Evolutionary conservation across 2,113 vertebrate genomes (phyloP).

Genomic region (Sinocyclocheilus anophthalmus): DNA sequence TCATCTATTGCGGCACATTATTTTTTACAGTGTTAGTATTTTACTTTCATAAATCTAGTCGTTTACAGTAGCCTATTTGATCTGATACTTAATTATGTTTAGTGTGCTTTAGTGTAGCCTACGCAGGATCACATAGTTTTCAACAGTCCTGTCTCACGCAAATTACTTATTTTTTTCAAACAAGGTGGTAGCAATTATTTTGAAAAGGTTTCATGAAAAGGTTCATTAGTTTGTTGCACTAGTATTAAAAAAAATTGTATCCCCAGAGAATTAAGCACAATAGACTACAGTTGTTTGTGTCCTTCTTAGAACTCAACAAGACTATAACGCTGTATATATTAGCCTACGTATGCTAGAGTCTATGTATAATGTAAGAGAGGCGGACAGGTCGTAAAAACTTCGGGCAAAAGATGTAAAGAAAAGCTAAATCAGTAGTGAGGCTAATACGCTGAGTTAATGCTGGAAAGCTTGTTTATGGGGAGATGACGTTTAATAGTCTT

Average conservation of each 20-base stretch:
- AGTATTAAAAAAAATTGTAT: neutral
- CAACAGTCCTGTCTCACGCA: neutral
- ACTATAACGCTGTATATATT: neutral
- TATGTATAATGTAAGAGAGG: constrained; percentile 15
- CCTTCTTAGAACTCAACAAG: neutral
- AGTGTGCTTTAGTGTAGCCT: neutral
- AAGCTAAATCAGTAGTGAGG: constrained; percentile 15
- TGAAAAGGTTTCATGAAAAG: neutral
- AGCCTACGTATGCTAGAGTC: too few species aligned
- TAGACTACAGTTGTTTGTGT: neutral
- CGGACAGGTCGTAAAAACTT: constrained; percentile 41
- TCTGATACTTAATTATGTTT: neutral
- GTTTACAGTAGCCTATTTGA: neutral
- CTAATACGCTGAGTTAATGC: constrained; percentile 35
- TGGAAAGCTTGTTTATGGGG: constrained; percentile 46
- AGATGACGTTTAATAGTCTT: constrained; percentile 17
- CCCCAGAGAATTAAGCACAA: neutral
- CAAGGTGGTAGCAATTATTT: neutral
- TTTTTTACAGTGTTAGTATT: neutral
- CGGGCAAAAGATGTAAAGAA: constrained; percentile 35
- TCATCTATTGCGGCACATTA: neutral
- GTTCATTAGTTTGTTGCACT: neutral
- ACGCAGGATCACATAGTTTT: neutral
- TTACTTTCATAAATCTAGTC: neutral
- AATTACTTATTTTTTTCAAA: neutral